A percentile compares a stretch with the other conserved stretches of the same genome.
Conservation (phyloP, 2,113 vertebrate species). For the Sterrhoptilus dennistouni region DNA sequence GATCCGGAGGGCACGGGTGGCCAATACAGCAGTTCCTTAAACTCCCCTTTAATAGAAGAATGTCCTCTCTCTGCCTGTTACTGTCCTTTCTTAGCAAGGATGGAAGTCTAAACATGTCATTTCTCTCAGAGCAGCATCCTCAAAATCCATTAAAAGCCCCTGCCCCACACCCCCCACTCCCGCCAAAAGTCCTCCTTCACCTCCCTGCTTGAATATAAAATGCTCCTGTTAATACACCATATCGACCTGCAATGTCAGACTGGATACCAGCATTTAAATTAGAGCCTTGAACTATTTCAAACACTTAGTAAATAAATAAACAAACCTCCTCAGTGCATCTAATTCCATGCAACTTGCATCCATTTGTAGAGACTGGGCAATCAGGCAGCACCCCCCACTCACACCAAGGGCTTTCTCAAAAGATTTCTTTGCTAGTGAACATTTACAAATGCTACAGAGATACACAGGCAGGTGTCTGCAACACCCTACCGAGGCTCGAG, state of each 20-base stretch:
- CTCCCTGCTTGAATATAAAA: neutral
- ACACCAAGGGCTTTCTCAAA: conserved; percentile 58
- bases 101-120: neutral
- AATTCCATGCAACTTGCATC: conserved; percentile 36
- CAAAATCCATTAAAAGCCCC: neutral
- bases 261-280: neutral
- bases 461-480: conserved; percentile 26
- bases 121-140: neutral
- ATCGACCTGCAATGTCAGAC: conserved; percentile 39
- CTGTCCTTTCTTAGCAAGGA: neutral
- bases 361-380: neutral
- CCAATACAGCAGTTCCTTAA: neutral
- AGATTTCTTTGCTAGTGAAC: neutral
- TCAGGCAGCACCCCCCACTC: neutral
- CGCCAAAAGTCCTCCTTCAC: neutral
- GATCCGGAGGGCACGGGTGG: neutral
- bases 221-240: neutral
- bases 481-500: neutral
- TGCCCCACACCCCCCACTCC: neutral
- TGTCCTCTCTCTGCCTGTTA: neutral
- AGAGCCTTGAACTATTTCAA: conserved; percentile 27
- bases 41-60: neutral
- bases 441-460: neutral
- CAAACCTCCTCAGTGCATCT: neutral
- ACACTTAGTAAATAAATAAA: neutral